A percentile compares a stretch with the other conserved stretches of the same genome.
These are phyloP conservation scores for Patiria pectinifera DNA, from an alignment of 53 echinoderm and acorn worm genomes.

Conservation along the genomic window DNA sequence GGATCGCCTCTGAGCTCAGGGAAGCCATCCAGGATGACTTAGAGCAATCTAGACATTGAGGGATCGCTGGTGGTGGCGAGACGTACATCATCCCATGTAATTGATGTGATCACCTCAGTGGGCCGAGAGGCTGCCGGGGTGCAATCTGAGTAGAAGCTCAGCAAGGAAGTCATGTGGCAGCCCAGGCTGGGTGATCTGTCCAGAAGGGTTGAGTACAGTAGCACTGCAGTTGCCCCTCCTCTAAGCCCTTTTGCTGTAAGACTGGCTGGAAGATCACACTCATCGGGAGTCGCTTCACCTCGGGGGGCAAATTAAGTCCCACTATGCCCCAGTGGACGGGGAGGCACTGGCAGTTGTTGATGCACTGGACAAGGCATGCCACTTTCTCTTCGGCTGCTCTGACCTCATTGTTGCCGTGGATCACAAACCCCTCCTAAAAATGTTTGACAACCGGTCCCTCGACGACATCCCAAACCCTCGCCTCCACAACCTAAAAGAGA, in stretches of 20 bases:
- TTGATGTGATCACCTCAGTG: neutral
- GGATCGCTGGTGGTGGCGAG: slow-evolving; percentile 17
- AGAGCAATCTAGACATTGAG: neutral
- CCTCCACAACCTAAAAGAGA: slow-evolving; percentile 76
- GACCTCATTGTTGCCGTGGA: slow-evolving; percentile 53
- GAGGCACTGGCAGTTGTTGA: slow-evolving; percentile 59
- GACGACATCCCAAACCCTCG: slow-evolving; percentile 73
- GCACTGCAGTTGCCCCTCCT: neutral
- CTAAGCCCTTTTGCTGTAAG: neutral
- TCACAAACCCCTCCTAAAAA: slow-evolving; percentile 62
- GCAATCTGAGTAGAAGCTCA: no score
- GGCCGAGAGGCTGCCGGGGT: neutral
- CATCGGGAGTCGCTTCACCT: neutral
- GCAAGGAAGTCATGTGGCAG: neutral
- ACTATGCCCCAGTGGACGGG: slow-evolving; percentile 44
- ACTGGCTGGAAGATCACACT: neutral
- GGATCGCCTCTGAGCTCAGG: slow-evolving; percentile 46
- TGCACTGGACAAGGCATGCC: slow-evolving; percentile 58
- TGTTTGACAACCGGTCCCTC: slow-evolving; percentile 5
- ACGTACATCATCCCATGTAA: slow-evolving; percentile 11
- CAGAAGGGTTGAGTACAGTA: neutral
- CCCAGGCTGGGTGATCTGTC: neutral
- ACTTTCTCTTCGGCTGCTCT: slow-evolving; percentile 59
- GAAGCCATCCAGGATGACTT: slow-evolving; percentile 54
- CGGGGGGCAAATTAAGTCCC: slow-evolving; percentile 1